Evolutionary conservation across 2,888 invertebrate genomes (phyloP).

Genomic region (Caradrina clavipalpis): DNA sequence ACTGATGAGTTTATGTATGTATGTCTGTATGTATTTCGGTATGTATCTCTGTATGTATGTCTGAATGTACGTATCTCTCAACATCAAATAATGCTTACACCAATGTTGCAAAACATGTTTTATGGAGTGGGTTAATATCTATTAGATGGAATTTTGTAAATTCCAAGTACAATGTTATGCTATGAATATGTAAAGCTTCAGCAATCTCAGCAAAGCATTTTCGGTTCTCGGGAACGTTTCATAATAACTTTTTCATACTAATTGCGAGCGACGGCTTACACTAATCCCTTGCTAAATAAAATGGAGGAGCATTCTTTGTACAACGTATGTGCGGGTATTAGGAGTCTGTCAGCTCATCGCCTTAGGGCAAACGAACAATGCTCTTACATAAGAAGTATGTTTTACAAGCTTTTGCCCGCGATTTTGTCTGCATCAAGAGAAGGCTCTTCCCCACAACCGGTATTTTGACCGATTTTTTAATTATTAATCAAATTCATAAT

Average conservation of each 20-base stretch:
- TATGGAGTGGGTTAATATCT: too few relatives aligned
- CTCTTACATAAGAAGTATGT: neutral
- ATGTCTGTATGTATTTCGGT: too few relatives aligned
- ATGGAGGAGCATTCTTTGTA: conserved; percentile 12
- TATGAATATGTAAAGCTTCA: neutral
- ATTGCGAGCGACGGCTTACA: conserved; percentile 14
- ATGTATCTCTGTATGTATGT: too few relatives aligned
- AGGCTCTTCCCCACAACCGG: too few relatives aligned
- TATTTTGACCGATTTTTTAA: too few relatives aligned
- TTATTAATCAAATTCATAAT: too few relatives aligned
- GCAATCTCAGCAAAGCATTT: conserved; percentile 6
- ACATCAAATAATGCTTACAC: too few relatives aligned
- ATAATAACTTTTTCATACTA: conserved; percentile 8
- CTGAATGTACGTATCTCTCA: too few relatives aligned
- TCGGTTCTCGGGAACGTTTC: neutral
- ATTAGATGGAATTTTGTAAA: too few relatives aligned
- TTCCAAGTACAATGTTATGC: neutral
- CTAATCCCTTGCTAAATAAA: conserved; percentile 23
- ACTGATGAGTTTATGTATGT: too few relatives aligned
- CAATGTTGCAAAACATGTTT: too few relatives aligned
- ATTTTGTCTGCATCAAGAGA: too few relatives aligned
- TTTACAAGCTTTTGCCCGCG: neutral
- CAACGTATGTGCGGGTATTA: conserved; percentile 3
- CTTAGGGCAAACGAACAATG: conserved; percentile 3
- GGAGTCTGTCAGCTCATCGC: conserved; percentile 3